Evolutionary conservation across 2,888 invertebrate genomes (phyloP).

Genomic region (Hyppa rectilinea): DNA sequence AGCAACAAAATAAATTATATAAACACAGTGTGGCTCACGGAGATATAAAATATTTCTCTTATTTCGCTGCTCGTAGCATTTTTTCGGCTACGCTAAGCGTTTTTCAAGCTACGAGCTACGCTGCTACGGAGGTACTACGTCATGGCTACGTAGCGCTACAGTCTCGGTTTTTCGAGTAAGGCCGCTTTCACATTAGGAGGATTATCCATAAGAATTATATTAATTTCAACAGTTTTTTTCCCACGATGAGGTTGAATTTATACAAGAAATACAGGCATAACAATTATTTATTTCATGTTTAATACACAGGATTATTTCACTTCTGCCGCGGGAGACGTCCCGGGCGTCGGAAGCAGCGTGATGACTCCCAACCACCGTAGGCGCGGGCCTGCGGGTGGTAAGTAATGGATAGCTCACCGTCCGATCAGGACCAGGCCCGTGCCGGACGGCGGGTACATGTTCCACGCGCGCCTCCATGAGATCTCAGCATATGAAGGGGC

Average conservation of each 20-base stretch:
- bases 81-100: conserved; percentile 11
- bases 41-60: conserved; percentile 18
- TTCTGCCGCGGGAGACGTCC: too few relatives aligned
- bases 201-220: too few relatives aligned
- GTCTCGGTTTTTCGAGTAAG: background rate
- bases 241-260: background rate
- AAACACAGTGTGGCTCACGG: conserved; percentile 5
- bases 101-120: conserved; percentile 23
- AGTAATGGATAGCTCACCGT: too few relatives aligned
- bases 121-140: conserved; percentile 25
- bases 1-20: conserved; percentile 27
- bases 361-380: too few relatives aligned
- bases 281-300: background rate
- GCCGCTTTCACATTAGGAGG: too few relatives aligned
- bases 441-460: too few relatives aligned
- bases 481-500: too few relatives aligned
- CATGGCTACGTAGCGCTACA: conserved; percentile 4
- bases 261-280: background rate
- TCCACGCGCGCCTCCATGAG: too few relatives aligned
- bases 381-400: too few relatives aligned
- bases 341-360: too few relatives aligned
- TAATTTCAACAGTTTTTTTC: too few relatives aligned
- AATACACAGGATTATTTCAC: background rate
- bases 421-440: too few relatives aligned
- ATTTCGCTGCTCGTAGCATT: conserved; percentile 14